Conservation (phyloP, 2,797 vertebrate species). For the Mallotus villosus region DNA sequence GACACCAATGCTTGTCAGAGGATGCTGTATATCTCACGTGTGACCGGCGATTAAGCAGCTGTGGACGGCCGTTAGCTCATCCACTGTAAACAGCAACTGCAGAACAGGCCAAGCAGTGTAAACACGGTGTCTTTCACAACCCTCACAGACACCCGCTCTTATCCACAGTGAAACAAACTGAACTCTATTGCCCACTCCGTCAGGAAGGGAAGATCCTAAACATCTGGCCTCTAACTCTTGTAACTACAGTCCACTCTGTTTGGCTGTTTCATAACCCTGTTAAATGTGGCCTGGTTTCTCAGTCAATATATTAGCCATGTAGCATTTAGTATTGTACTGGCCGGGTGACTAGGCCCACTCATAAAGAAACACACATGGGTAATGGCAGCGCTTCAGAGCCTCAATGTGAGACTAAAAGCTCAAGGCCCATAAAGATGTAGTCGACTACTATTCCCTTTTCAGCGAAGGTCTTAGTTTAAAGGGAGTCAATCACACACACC, state of each 20-base stretch:
- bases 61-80: conserved; percentile 14
- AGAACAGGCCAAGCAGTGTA: conserved; percentile 6
- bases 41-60: background rate
- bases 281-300: conserved; percentile 6
- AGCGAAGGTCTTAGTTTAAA: conserved; percentile 24
- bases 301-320: conserved; percentile 1
- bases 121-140: conserved; percentile 14
- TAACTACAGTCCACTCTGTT: conserved; percentile 20
- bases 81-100: conserved; percentile 19
- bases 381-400: conserved; percentile 4
- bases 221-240: conserved; percentile 26
- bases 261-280: conserved; percentile 6
- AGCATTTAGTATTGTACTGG: conserved; percentile 1
- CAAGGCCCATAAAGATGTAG: conserved; percentile 17
- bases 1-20: conserved; percentile 4
- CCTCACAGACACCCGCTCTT: conserved; percentile 9
- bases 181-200: background rate
- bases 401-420: conserved; percentile 3
- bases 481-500: conserved; percentile 26
- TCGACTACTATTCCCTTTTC: conserved; percentile 7
- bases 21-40: conserved; percentile 2
- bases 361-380: conserved; percentile 17
- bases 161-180: conserved; percentile 9
- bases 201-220: conserved; percentile 7
- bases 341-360: conserved; percentile 6